A percentile compares a stretch with the other conserved stretches of the same genome.
Conservation (phyloP, 2,888 invertebrate species). For the Philaethria dido region DNA sequence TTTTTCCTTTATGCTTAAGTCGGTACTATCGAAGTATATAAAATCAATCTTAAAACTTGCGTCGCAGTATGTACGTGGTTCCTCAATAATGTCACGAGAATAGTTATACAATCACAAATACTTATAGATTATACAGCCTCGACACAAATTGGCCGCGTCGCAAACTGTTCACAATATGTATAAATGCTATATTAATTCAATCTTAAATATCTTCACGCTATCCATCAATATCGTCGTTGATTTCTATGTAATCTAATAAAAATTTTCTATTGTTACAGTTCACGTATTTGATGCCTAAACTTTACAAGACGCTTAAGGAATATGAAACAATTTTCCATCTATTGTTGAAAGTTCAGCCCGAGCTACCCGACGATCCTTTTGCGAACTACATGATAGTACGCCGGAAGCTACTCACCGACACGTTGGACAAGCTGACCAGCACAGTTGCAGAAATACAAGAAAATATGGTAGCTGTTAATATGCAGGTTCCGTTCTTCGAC, state of each 20-base stretch:
- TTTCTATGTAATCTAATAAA: slow-evolving; percentile 1
- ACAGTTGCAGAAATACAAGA: slow-evolving; percentile 82
- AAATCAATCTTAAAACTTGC: neutral
- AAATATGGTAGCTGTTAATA: slow-evolving; percentile 68
- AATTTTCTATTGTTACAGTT: slow-evolving; percentile 80
- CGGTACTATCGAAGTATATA: neutral
- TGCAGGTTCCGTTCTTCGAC: slow-evolving; percentile 62
- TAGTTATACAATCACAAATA: slow-evolving; percentile 61
- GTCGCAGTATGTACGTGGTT: slow-evolving; percentile 29
- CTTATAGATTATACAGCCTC: slow-evolving; percentile 66
- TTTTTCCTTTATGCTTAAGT: neutral
- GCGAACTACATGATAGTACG: slow-evolving; percentile 71
- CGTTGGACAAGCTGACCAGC: slow-evolving; percentile 78
- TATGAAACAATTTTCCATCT: slow-evolving; percentile 69
- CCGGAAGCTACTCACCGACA: slow-evolving; percentile 67
- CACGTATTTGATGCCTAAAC: slow-evolving; percentile 80
- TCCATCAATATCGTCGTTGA: slow-evolving; percentile 20
- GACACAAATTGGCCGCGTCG: slow-evolving; percentile 74
- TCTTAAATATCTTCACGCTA: slow-evolving; percentile 43
- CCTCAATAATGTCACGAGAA: slow-evolving; percentile 50
- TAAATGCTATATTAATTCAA: slow-evolving; percentile 50
- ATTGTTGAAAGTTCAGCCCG: slow-evolving; percentile 63
- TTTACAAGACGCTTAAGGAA: slow-evolving; percentile 78
- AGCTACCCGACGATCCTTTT: slow-evolving; percentile 71
- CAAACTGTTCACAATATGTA: slow-evolving; percentile 65